Conservation (phyloP, 2,797 vertebrate genomes). For the Alcedo atthis region DNA sequence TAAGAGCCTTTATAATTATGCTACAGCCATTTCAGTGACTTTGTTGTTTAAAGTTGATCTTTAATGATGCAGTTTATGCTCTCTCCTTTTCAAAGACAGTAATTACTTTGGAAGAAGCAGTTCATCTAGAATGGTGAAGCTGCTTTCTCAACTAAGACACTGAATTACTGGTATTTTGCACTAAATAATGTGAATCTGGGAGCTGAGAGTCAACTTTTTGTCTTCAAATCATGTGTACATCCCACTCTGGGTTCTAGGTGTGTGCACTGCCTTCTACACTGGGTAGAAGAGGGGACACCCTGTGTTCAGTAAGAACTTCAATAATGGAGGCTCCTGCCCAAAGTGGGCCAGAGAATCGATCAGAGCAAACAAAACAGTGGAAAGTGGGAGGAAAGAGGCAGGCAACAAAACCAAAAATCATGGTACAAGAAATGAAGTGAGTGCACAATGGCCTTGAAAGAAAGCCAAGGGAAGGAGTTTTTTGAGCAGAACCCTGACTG, state of each 20-base stretch:
- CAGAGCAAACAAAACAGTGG: neutral
- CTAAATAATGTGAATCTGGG: neutral
- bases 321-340: neutral
- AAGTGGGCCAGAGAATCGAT: neutral
- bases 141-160: neutral
- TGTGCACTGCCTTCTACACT: neutral
- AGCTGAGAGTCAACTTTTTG: neutral
- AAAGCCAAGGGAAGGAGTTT: neutral
- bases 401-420: neutral
- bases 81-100: neutral
- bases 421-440: conserved; percentile 1
- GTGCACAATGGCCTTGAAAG: conserved; percentile 29
- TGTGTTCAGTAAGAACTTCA: neutral
- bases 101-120: neutral
- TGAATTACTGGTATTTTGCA: neutral
- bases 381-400: neutral
- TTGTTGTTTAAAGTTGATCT: neutral
- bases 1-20: neutral
- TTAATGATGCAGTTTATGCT: neutral
- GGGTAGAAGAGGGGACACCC: neutral
- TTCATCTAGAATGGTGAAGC: neutral
- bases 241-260: neutral
- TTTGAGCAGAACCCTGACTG: neutral
- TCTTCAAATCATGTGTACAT: neutral
- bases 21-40: neutral